These are phyloP conservation scores for Eupithecia insigniata DNA, from an alignment of 2,888 invertebrate species.

Conservation along the genomic window DNA sequence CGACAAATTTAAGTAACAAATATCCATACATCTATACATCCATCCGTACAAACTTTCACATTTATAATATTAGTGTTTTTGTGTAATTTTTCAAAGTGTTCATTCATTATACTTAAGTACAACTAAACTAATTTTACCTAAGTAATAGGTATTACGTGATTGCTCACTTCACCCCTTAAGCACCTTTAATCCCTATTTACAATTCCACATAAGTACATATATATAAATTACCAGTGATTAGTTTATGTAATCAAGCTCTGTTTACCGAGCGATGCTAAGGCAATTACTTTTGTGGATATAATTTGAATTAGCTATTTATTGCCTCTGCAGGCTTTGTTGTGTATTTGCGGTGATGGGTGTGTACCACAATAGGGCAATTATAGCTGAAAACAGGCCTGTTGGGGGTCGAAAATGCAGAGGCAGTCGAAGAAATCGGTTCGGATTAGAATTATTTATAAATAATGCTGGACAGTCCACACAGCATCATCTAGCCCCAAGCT, in stretches of 20 bases:
- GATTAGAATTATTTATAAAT: no score
- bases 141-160: neutral
- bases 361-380: neutral
- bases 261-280: conserved; percentile 27
- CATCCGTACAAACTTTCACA: no score
- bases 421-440: no score
- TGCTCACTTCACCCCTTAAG: neutral
- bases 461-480: no score
- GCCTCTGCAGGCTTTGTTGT: neutral
- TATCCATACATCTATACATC: no score
- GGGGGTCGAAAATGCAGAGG: no score
- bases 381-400: neutral
- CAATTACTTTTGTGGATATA: conserved; percentile 37
- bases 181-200: conserved; percentile 11
- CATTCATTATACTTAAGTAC: no score
- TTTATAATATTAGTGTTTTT: no score
- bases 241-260: conserved; percentile 31
- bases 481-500: no score
- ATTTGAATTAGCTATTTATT: conserved; percentile 39
- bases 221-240: conserved; percentile 32
- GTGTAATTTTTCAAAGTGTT: no score
- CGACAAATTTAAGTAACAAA: no score
- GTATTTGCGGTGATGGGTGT: conserved; percentile 1
- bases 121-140: neutral
- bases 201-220: conserved; percentile 30